Evolutionary conservation across 2,113 vertebrate species (phyloP).

Genomic region (Panthera uncia): DNA sequence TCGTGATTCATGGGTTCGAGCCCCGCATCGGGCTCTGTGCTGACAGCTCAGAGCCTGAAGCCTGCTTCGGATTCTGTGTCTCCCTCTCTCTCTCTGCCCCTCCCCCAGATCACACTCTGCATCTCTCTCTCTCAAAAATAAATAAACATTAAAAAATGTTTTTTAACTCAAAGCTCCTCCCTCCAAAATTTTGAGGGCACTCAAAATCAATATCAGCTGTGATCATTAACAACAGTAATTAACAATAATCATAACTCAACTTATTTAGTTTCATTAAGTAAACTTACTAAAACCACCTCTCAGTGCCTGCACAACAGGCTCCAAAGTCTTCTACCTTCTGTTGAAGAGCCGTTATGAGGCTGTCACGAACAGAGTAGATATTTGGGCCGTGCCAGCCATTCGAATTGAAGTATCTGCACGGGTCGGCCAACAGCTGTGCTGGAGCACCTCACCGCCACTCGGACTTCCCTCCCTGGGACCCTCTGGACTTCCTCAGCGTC

Average conservation of each 20-base stretch:
- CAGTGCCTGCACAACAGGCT: background rate
- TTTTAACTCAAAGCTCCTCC: too few relatives aligned
- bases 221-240: background rate
- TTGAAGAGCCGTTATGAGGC: background rate
- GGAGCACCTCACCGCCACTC: fast-evolving
- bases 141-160: too few relatives aligned
- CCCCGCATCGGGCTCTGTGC: too few relatives aligned
- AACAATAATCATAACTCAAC: background rate
- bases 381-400: background rate
- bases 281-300: background rate
- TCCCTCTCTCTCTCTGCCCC: too few relatives aligned
- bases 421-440: background rate
- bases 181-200: background rate
- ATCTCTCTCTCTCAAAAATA: too few relatives aligned
- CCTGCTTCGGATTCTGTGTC: too few relatives aligned
- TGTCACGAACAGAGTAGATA: background rate
- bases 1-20: too few relatives aligned
- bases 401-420: background rate
- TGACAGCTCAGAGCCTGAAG: too few relatives aligned
- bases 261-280: background rate
- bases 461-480: fast-evolving
- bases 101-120: too few relatives aligned
- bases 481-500: too few relatives aligned
- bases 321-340: background rate
- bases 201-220: background rate